phyloP scores from a whole-genome alignment of 2,888 invertebrate species.

The Bursaphelenchus okinawaensis region DNA sequence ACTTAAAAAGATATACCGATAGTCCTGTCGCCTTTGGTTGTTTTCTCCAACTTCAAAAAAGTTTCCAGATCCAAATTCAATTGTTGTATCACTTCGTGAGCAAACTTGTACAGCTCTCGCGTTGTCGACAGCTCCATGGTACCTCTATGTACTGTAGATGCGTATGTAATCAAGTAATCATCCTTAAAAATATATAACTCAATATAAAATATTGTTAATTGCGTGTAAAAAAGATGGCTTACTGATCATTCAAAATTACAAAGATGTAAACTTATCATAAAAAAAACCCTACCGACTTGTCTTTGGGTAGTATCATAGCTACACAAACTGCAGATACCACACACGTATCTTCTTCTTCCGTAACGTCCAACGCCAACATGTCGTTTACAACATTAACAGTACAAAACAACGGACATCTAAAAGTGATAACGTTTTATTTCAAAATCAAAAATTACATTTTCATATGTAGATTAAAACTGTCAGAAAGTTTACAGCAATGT shows the following conservation, averaged over 20 bases:
- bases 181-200: not conserved
- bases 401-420: constrained; percentile 10
- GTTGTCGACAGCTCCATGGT: constrained; percentile 7
- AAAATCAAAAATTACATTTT: too few relatives aligned
- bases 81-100: not conserved
- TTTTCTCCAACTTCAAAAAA: not conserved
- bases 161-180: not conserved
- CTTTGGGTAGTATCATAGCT: not conserved
- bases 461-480: too few relatives aligned
- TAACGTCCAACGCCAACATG: constrained; percentile 7
- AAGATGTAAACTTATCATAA: too few relatives aligned
- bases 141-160: constrained; percentile 1
- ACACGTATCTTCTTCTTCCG: constrained; percentile 1
- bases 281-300: not conserved
- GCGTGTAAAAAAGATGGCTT: not conserved
- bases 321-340: constrained; percentile 4
- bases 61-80: constrained; percentile 1
- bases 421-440: too few relatives aligned
- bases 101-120: constrained; percentile 4
- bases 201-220: not conserved
- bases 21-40: not conserved
- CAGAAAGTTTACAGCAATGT: too few relatives aligned
- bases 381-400: constrained; percentile 10
- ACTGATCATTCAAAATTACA: constrained; percentile 1
- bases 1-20: too few relatives aligned